Percentiles rank a stretch among this genome's conserved stretches.
Conservation (phyloP, 1,140 invertebrate species). For the Condylostylus longicornis region DNA sequence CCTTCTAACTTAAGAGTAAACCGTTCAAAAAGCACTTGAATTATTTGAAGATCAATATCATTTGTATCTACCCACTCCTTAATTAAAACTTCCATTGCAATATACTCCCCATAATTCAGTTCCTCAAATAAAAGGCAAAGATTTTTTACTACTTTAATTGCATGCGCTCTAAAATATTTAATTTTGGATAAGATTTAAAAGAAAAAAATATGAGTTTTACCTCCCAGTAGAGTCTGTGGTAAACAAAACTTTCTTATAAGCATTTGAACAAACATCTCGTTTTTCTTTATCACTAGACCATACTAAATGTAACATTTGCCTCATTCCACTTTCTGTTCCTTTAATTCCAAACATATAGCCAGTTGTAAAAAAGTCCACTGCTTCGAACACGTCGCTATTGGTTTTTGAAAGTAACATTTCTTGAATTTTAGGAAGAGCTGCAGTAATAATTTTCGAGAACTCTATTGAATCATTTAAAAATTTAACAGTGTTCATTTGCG, state of each 20-base stretch:
- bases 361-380: conserved; percentile 68
- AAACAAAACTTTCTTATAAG: conserved; percentile 33
- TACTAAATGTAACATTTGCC: conserved; percentile 60
- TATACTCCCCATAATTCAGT: conserved; percentile 44
- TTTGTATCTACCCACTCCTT: conserved; percentile 45
- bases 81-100: conserved; percentile 55
- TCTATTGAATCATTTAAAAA: conserved; percentile 45
- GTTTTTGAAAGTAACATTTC: conserved; percentile 58
- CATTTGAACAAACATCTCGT: conserved; percentile 39
- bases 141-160: conserved; percentile 41
- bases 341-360: conserved; percentile 63
- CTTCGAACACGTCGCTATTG: conserved; percentile 63
- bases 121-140: conserved; percentile 43
- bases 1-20: conserved; percentile 61
- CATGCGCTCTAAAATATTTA: conserved; percentile 27
- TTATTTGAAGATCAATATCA: conserved; percentile 38
- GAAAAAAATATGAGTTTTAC: conserved; percentile 5
- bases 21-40: conserved; percentile 63
- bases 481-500: conserved; percentile 38
- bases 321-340: conserved; percentile 52
- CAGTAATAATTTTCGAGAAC: conserved; percentile 51
- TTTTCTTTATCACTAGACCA: conserved; percentile 45
- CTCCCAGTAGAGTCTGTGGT: conserved; percentile 20
- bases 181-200: conserved; percentile 1
- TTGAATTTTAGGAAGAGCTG: conserved; percentile 52